phyloP scores from a whole-genome alignment of 2,888 invertebrate genomes.

The Temnothorax ravouxi region DNA sequence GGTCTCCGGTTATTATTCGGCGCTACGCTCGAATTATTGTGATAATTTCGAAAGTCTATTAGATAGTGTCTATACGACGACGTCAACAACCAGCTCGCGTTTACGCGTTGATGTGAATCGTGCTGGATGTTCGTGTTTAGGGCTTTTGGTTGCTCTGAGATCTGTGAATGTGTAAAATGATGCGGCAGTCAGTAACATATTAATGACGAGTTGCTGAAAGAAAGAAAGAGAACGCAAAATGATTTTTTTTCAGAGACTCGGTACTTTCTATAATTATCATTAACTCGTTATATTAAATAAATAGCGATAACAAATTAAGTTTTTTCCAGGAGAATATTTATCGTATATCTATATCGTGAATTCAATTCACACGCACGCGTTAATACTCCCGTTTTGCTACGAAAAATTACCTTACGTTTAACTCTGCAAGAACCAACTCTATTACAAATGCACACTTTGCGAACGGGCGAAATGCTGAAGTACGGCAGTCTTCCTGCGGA shows the following conservation, averaged over 20 bases:
- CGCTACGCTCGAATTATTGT: conserved; percentile 20
- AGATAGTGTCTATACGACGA: background rate
- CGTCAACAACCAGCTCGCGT: background rate
- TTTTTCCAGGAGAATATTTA: conserved; percentile 12
- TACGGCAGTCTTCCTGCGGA: conserved; percentile 14
- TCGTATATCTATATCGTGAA: conserved; percentile 22
- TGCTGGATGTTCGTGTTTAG: conserved; percentile 3
- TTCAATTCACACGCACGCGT: conserved; percentile 7
- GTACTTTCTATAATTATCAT: conserved; percentile 22
- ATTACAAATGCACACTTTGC: conserved; percentile 40
- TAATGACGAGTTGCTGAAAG: conserved; percentile 12
- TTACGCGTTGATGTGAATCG: background rate
- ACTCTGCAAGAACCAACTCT: conserved; percentile 26
- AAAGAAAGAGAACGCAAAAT: conserved; percentile 31
- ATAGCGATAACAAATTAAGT: conserved; percentile 35
- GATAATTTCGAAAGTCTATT: conserved; percentile 1
- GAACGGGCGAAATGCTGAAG: conserved; percentile 32
- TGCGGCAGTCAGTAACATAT: conserved; percentile 26
- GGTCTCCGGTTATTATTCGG: conserved; percentile 34
- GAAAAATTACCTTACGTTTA: conserved; percentile 32
- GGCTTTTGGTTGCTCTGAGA: conserved; percentile 24
- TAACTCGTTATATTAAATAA: conserved; percentile 50
- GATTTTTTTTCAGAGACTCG: conserved; percentile 24
- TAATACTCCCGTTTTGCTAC: conserved; percentile 23
- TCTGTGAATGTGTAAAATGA: conserved; percentile 40